Evolutionary conservation across 2,888 invertebrate genomes (phyloP).

Genomic region (Tridacna gigas): DNA sequence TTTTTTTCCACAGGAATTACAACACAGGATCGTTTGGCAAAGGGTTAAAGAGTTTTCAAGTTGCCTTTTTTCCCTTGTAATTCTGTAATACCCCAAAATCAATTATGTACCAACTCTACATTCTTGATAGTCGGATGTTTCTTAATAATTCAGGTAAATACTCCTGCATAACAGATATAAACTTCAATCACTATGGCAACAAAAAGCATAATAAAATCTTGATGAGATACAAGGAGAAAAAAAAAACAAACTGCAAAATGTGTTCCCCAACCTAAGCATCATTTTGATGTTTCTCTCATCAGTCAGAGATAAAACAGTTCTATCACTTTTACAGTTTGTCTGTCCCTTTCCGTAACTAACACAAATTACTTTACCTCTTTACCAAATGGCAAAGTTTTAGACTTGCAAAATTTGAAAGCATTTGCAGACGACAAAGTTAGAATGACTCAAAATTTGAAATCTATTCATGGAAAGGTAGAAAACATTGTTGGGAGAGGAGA

Average conservation of each 20-base stretch:
- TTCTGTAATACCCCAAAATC: not conserved
- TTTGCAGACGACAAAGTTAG: no score
- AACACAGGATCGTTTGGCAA: no score
- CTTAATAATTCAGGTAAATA: not conserved
- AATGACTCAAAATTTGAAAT: no score
- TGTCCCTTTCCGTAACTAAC: not conserved
- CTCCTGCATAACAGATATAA: conserved; percentile 1
- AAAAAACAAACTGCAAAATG: conserved; percentile 16
- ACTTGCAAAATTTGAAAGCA: no score
- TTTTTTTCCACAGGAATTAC: no score
- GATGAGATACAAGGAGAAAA: not conserved
- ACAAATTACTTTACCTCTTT: no score
- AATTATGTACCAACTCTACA: not conserved
- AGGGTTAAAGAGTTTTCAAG: no score
- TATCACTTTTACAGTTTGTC: no score
- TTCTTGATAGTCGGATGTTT: not conserved
- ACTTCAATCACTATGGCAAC: conserved; percentile 47
- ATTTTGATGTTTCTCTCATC: conserved; percentile 8
- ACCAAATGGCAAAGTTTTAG: no score
- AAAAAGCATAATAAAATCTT: conserved; percentile 54
- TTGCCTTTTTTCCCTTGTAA: no score
- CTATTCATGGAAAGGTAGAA: no score
- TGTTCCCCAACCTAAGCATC: not conserved
- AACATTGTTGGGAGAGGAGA: no score
- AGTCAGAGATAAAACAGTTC: not conserved